Conservation (phyloP, 2,113 vertebrate species). For the Oreotrochilus melanogaster region DNA sequence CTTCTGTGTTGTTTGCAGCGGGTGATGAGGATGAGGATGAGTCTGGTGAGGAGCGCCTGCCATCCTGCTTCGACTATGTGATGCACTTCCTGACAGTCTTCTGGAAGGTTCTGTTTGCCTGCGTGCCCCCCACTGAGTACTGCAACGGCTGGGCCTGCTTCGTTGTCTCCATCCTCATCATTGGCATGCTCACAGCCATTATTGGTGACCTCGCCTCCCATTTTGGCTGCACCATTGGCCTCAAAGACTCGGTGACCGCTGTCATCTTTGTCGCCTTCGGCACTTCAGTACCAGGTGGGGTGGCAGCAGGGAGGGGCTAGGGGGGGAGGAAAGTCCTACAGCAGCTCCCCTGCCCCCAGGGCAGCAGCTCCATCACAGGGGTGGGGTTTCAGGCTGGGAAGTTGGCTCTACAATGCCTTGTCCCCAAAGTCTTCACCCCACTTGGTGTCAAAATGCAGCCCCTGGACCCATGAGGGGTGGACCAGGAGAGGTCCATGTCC, state of each 20-base stretch:
- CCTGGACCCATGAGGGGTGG: neutral
- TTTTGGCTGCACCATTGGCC: constrained; percentile 98
- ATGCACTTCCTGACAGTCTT: constrained; percentile 99
- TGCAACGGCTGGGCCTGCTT: constrained; percentile 98
- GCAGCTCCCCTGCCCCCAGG: neutral
- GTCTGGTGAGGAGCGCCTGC: constrained; percentile 92
- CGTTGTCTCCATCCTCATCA: constrained; percentile 90
- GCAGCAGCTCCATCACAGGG: neutral
- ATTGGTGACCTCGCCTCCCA: constrained; percentile 97
- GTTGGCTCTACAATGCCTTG: neutral
- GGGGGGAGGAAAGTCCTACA: neutral
- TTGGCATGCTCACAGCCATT: constrained; percentile 93
- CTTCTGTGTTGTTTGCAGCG: constrained; percentile 57
- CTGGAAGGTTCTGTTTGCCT: constrained; percentile 99
- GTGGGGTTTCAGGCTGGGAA: neutral
- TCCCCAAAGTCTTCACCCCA: neutral
- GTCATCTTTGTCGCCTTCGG: constrained; percentile 96
- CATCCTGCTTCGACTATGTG: constrained; percentile 98
- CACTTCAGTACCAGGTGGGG: constrained; percentile 93
- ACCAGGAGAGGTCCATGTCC: neutral
- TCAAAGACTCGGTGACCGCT: constrained; percentile 97
- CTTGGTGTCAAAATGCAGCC: neutral
- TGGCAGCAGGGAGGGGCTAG: fast-evolving
- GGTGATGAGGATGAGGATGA: constrained; percentile 96
- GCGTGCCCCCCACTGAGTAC: constrained; percentile 96